Evolutionary conservation across 23 tunicate genomes (phyloP).

Genomic region (Oikopleura dioica): DNA sequence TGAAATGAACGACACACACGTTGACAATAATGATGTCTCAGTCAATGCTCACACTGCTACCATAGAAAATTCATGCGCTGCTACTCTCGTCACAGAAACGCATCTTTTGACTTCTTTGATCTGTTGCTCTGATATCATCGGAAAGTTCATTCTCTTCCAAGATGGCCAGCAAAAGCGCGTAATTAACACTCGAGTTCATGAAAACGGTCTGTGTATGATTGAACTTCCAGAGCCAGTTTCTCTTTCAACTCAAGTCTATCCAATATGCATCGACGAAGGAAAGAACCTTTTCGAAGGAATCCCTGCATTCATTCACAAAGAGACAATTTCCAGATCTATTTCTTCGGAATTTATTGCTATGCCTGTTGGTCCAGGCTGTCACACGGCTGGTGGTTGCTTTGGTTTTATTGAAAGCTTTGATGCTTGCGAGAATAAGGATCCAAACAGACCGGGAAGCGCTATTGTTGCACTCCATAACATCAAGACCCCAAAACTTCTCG

Average conservation of each 20-base stretch:
- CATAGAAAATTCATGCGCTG: too few species aligned
- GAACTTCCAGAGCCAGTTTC: too few species aligned
- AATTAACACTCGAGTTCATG: background rate
- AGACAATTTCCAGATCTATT: background rate
- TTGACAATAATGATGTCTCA: too few species aligned
- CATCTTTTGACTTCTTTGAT: too few species aligned
- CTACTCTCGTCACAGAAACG: too few species aligned
- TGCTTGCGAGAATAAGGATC: background rate
- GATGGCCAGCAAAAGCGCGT: background rate
- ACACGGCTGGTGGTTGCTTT: background rate
- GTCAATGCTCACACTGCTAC: too few species aligned
- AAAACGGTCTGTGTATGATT: background rate
- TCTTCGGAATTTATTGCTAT: background rate
- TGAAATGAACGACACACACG: too few species aligned
- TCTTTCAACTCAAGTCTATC: too few species aligned
- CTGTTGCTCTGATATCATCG: too few species aligned
- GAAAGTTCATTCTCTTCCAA: too few species aligned
- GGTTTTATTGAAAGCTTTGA: background rate
- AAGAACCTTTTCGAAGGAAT: too few species aligned
- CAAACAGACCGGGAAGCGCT: background rate
- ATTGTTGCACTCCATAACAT: background rate
- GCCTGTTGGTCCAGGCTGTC: background rate
- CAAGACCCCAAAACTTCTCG: background rate
- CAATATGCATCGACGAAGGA: too few species aligned
- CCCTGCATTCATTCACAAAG: background rate